These are phyloP conservation scores for Alcis repandata DNA, from an alignment of 2,888 invertebrate genomes.

Conservation along the genomic window DNA sequence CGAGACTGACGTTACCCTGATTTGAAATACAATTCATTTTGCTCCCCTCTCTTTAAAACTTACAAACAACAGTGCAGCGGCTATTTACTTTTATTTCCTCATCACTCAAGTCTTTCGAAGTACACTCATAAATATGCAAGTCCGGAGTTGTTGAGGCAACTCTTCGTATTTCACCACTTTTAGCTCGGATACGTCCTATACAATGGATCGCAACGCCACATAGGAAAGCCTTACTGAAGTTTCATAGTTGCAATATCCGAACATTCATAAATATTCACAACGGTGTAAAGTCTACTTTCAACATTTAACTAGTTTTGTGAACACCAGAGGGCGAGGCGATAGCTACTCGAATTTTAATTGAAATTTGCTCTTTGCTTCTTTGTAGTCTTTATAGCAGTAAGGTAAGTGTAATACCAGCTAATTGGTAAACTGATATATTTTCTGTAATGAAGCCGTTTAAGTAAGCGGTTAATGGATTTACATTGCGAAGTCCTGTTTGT, in stretches of 20 bases:
- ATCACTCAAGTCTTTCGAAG: slow-evolving; percentile 79
- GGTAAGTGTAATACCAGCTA: slow-evolving; percentile 33
- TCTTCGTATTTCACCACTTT: slow-evolving; percentile 75
- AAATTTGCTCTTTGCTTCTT: slow-evolving; percentile 55
- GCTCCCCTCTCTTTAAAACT: slow-evolving; percentile 56
- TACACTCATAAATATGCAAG: slow-evolving; percentile 82
- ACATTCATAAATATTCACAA: slow-evolving; percentile 79
- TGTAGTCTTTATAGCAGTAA: slow-evolving; percentile 10
- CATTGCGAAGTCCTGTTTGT: slow-evolving; percentile 32
- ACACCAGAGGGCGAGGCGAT: slow-evolving; percentile 56
- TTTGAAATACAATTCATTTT: slow-evolving; percentile 54
- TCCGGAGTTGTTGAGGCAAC: slow-evolving; percentile 71
- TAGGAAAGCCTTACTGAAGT: slow-evolving; percentile 67
- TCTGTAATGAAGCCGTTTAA: slow-evolving; percentile 32
- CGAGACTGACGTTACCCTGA: slow-evolving; percentile 35
- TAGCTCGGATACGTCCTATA: slow-evolving; percentile 67
- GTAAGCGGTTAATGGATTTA: slow-evolving; percentile 41
- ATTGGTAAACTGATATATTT: slow-evolving; percentile 49
- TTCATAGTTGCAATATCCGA: slow-evolving; percentile 76
- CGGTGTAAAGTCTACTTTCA: slow-evolving; percentile 64
- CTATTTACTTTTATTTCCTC: slow-evolving; percentile 76
- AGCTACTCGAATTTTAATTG: slow-evolving; percentile 52
- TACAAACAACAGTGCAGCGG: slow-evolving; percentile 65
- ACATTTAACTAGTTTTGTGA: slow-evolving; percentile 60
- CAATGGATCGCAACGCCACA: slow-evolving; percentile 70